Percentiles rank a stretch among this genome's conserved stretches.
Evolutionary conservation across 2,797 vertebrate species (phyloP).

Genomic region (Onychomys arenicola): DNA sequence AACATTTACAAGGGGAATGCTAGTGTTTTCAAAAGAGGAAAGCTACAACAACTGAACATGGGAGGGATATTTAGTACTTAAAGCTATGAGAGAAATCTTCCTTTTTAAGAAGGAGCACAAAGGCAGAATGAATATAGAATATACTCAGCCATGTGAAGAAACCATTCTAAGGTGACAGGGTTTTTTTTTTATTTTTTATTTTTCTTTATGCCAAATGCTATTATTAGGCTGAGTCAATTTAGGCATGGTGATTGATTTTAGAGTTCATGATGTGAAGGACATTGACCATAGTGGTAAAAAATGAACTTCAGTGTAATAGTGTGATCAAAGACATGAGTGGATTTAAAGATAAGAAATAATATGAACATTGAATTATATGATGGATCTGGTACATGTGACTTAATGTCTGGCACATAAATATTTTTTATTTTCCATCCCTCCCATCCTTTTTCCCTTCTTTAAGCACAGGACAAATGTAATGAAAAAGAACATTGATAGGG

Average conservation of each 20-base stretch:
- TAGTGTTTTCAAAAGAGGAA: conserved; percentile 17
- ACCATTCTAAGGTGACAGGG: neutral
- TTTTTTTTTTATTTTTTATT: neutral
- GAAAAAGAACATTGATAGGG: neutral
- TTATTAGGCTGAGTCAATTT: conserved; percentile 1
- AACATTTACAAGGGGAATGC: neutral
- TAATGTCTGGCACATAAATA: neutral
- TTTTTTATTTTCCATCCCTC: neutral
- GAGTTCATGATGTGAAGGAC: conserved; percentile 11
- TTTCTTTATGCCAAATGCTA: neutral
- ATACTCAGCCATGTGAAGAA: neutral
- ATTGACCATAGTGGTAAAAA: neutral
- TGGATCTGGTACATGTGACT: neutral
- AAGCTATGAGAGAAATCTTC: neutral
- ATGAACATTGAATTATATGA: neutral
- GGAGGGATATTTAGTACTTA: conserved; percentile 30
- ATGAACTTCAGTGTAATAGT: neutral
- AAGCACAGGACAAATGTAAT: neutral
- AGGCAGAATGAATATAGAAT: neutral
- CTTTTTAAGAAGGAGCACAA: neutral
- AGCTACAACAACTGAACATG: neutral
- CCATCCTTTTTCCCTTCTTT: neutral
- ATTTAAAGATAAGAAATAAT: neutral
- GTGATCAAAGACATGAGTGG: neutral
- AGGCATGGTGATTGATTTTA: neutral